Evolutionary conservation across 1,140 invertebrate genomes (phyloP).

Genomic region (Heliconius melpomene): DNA sequence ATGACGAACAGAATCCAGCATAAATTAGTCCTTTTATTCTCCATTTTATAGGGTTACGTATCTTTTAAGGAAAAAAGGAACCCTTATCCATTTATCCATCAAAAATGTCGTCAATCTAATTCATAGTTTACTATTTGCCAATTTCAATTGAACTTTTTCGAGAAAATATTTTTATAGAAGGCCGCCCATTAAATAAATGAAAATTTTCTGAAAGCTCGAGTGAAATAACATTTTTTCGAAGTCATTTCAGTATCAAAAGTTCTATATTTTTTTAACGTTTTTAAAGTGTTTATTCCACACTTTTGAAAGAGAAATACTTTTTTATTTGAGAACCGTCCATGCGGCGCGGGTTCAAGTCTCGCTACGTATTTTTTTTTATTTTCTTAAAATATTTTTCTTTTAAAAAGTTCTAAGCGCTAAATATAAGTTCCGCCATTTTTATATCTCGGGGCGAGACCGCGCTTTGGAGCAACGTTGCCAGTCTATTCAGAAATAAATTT

Average conservation of each 20-base stretch:
- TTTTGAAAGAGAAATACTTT: no score
- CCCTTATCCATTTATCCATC: not conserved
- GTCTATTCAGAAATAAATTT: slow-evolving; percentile 26
- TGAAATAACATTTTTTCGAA: not conserved
- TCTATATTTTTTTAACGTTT: no score
- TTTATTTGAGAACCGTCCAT: no score
- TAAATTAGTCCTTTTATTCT: no score
- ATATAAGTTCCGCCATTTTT: not conserved
- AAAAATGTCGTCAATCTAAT: not conserved
- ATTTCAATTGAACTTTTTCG: not conserved
- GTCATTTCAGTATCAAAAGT: not conserved
- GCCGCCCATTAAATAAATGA: not conserved
- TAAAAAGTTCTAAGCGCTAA: not conserved
- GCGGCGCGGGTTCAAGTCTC: no score
- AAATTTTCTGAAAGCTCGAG: not conserved
- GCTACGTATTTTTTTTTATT: no score
- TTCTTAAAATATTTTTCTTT: no score
- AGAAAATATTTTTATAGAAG: not conserved
- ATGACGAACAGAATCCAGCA: no score
- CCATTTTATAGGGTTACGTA: no score
- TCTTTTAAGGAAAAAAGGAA: no score
- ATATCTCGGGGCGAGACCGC: not conserved
- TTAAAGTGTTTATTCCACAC: no score
- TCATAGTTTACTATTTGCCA: not conserved
- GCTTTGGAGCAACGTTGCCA: not conserved